These are phyloP conservation scores for Pangasius djambal DNA, from an alignment of 2,797 vertebrate genomes.

Conservation along the genomic window DNA sequence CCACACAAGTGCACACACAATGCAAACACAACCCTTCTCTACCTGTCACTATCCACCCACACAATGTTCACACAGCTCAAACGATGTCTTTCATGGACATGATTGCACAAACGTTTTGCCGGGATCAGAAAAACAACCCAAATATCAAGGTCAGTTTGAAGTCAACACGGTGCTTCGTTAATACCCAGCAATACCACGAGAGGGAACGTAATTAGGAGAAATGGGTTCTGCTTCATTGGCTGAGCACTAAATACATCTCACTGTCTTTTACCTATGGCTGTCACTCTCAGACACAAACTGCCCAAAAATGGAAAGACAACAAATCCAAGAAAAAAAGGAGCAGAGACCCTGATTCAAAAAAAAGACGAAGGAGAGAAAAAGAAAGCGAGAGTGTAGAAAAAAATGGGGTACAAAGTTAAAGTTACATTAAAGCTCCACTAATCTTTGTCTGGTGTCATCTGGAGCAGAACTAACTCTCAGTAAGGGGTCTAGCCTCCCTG, in stretches of 20 bases:
- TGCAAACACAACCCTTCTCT: constrained; percentile 2
- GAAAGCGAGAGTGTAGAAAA: background rate
- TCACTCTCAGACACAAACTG: background rate
- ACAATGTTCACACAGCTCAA: background rate
- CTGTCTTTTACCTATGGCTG: constrained; percentile 32
- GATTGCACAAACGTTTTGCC: background rate
- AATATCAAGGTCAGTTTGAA: constrained; percentile 21
- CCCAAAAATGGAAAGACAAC: background rate
- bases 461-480: constrained; percentile 40
- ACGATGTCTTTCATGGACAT: background rate
- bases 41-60: constrained; percentile 22
- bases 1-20: background rate
- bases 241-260: constrained; percentile 49
- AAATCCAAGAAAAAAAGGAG: background rate
- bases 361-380: background rate
- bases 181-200: constrained; percentile 23
- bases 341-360: background rate
- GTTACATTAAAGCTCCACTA: constrained; percentile 18
- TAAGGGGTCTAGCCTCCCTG: constrained; percentile 24
- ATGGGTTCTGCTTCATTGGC: constrained; percentile 33
- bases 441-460: constrained; percentile 30
- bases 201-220: constrained; percentile 31
- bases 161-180: background rate
- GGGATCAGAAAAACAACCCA: background rate
- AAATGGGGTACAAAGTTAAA: constrained; percentile 1